Evolutionary conservation across 2,888 invertebrate genomes (phyloP).

Genomic region (Caenorhabditis sp.): DNA sequence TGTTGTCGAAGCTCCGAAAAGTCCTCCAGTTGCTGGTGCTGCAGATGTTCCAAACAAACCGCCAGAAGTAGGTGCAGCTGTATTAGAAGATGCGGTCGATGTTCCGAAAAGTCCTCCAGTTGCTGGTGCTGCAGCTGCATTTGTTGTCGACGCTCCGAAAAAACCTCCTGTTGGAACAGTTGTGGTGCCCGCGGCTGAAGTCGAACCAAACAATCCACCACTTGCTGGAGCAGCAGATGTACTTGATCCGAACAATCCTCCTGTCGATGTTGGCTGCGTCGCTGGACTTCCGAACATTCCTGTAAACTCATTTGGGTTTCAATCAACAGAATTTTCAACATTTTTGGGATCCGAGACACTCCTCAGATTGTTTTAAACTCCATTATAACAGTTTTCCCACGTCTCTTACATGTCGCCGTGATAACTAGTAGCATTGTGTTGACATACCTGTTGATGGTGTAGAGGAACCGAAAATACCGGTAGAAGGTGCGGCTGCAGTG

Average conservation of each 20-base stretch:
- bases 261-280: not conserved
- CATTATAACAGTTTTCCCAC: no score
- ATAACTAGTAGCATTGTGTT: no score
- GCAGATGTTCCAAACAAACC: conserved; percentile 4
- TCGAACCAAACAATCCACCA: not conserved
- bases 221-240: not conserved
- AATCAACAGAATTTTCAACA: no score
- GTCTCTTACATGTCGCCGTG: no score
- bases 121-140: not conserved
- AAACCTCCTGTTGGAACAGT: conserved; percentile 4
- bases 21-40: conserved; percentile 4
- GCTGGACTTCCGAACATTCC: conserved; percentile 5
- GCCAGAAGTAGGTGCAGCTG: not conserved
- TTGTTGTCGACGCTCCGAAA: conserved; percentile 6
- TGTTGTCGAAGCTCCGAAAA: conserved; percentile 7
- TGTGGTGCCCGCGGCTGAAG: conserved; percentile 6
- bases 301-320: no score
- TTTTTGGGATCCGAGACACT: no score
- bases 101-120: conserved; percentile 5
- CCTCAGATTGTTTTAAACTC: no score
- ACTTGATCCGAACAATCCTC: conserved; percentile 3
- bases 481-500: conserved; percentile 1
- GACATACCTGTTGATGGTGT: conserved; percentile 3
- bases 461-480: conserved; percentile 22
- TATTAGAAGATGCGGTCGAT: conserved; percentile 1